These are phyloP conservation scores for Patella caerulea DNA, from an alignment of 2,888 invertebrate species.

Conservation along the genomic window DNA sequence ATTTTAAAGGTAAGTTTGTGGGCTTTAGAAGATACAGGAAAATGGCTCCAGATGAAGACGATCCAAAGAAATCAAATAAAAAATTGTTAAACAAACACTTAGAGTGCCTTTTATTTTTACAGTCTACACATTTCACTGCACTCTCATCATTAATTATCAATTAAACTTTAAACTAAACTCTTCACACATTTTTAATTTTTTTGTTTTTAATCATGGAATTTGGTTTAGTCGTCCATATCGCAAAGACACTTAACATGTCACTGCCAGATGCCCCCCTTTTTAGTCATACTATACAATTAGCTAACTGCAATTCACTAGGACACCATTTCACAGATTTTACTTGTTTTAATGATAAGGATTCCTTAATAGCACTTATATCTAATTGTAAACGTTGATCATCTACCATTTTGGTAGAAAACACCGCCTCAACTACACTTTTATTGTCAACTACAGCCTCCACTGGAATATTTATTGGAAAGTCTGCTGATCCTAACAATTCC, in stretches of 20 bases:
- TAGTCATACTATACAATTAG: not conserved
- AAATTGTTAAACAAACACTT: too few relatives aligned
- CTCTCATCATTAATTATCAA: too few relatives aligned
- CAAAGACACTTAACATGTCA: not conserved
- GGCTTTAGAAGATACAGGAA: too few relatives aligned
- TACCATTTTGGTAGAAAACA: not conserved
- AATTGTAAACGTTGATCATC: not conserved
- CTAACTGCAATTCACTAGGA: not conserved
- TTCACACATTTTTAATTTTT: not conserved
- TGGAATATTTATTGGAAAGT: not conserved
- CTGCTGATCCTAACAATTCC: not conserved
- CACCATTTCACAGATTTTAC: constrained; percentile 1
- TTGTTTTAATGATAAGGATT: not conserved
- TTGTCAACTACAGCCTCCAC: not conserved
- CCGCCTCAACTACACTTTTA: not conserved
- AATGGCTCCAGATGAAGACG: too few relatives aligned
- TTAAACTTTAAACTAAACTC: not conserved
- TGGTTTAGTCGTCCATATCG: not conserved
- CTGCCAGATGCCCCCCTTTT: not conserved
- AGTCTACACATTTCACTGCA: too few relatives aligned
- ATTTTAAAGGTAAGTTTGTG: too few relatives aligned
- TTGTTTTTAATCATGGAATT: not conserved
- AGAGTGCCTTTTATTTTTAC: too few relatives aligned
- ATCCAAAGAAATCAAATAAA: too few relatives aligned
- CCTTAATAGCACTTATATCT: not conserved